Evolutionary conservation across 2,113 vertebrate genomes (phyloP).

Genomic region (Pelecanoides urinatrix): DNA sequence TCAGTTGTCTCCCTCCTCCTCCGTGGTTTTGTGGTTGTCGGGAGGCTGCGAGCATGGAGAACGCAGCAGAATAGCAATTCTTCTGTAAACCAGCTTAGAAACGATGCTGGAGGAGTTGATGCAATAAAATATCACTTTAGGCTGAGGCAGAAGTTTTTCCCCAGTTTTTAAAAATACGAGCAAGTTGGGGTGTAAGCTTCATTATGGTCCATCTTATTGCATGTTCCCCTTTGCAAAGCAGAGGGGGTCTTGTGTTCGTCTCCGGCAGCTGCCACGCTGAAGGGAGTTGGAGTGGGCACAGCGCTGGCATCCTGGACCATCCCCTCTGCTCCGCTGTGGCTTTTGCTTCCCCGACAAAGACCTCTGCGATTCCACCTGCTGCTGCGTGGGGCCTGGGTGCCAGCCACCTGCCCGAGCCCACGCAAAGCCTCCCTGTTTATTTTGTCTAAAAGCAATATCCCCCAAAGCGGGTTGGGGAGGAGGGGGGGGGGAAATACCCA

Average conservation of each 20-base stretch:
- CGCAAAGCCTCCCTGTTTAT: not conserved
- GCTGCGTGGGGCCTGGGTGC: not conserved
- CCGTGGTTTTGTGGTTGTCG: not conserved
- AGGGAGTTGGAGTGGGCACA: not conserved
- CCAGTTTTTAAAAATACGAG: rapidly evolving
- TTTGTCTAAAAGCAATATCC: not conserved
- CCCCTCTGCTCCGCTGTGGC: not conserved
- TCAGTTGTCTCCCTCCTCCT: no score
- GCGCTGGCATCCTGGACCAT: not conserved
- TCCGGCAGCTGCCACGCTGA: rapidly evolving
- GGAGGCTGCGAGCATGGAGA: not conserved
- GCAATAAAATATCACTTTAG: rapidly evolving
- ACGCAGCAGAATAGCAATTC: rapidly evolving
- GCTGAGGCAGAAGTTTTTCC: not conserved
- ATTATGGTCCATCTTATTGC: rapidly evolving
- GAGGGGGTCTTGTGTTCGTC: rapidly evolving
- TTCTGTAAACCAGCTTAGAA: not conserved
- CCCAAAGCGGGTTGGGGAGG: not conserved
- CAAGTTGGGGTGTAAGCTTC: rapidly evolving
- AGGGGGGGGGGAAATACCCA: not conserved
- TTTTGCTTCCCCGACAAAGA: not conserved
- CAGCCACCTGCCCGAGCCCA: slow-evolving; percentile 31
- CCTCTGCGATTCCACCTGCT: not conserved
- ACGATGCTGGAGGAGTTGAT: not conserved
- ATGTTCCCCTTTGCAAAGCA: rapidly evolving